Conservation (phyloP, 1,140 invertebrate genomes). For the Berghia stephanieae region DNA sequence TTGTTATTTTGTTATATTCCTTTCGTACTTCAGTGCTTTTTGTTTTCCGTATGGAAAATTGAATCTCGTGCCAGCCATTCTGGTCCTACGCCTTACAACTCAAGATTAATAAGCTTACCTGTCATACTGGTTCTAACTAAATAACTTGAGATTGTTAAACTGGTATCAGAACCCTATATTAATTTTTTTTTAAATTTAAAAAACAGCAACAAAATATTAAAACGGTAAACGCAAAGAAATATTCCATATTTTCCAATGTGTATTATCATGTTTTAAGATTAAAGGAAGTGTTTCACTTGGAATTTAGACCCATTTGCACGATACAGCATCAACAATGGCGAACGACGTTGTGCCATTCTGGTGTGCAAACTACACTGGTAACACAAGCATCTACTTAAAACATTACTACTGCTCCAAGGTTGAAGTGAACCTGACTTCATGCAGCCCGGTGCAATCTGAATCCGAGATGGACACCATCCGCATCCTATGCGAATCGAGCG, state of each 20-base stretch:
- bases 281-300: too few species aligned
- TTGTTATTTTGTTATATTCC: too few species aligned
- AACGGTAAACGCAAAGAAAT: neutral
- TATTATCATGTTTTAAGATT: neutral
- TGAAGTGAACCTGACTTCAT: neutral
- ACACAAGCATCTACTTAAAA: neutral
- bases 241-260: neutral
- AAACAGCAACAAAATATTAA: neutral
- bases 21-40: too few species aligned
- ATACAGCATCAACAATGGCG: neutral
- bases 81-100: too few species aligned
- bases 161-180: too few species aligned
- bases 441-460: neutral
- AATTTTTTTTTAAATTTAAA: too few species aligned
- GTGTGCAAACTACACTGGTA: slow-evolving; percentile 10
- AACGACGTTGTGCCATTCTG: too few species aligned
- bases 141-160: too few species aligned
- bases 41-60: too few species aligned
- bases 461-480: neutral
- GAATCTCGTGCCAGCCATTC: too few species aligned
- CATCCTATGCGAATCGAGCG: neutral
- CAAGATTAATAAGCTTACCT: too few species aligned
- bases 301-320: neutral
- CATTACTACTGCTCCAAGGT: neutral
- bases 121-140: too few species aligned